phyloP scores from a whole-genome alignment of 2,888 invertebrate species.

The Germaria angustata region DNA sequence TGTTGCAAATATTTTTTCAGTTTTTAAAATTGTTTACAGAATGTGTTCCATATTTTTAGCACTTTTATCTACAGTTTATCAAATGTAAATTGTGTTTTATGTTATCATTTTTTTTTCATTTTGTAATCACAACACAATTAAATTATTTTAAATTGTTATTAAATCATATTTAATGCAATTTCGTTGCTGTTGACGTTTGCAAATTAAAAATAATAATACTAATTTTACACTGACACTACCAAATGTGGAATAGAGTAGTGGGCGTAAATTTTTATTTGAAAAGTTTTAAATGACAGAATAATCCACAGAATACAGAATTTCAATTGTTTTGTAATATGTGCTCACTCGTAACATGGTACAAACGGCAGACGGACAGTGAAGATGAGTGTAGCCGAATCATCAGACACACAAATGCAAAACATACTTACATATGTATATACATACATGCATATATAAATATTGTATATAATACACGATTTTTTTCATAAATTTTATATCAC shows the following conservation, averaged over 20 bases:
- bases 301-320: slow-evolving; percentile 43
- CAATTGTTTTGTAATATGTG: slow-evolving; percentile 55
- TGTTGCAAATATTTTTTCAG: neutral
- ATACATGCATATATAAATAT: neutral
- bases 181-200: slow-evolving; percentile 21
- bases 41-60: slow-evolving; percentile 31
- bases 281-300: slow-evolving; percentile 26
- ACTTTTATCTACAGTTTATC: slow-evolving; percentile 42
- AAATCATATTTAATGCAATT: slow-evolving; percentile 54
- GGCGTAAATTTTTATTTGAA: slow-evolving; percentile 51
- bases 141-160: slow-evolving; percentile 52
- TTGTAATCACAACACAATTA: slow-evolving; percentile 49
- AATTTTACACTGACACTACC: slow-evolving; percentile 49
- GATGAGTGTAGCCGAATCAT: slow-evolving; percentile 10
- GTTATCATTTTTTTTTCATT: neutral
- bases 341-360: slow-evolving; percentile 39
- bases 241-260: slow-evolving; percentile 50
- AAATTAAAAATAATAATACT: slow-evolving; percentile 23
- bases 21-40: slow-evolving; percentile 21
- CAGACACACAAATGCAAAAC: slow-evolving; percentile 11
- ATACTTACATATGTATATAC: slow-evolving; percentile 13
- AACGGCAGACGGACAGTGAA: neutral
- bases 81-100: slow-evolving; percentile 41
- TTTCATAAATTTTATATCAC: slow-evolving; percentile 45
- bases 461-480: neutral